Evolutionary conservation across 1,140 invertebrate species (phyloP).

Genomic region (Drosophila nebulosa): DNA sequence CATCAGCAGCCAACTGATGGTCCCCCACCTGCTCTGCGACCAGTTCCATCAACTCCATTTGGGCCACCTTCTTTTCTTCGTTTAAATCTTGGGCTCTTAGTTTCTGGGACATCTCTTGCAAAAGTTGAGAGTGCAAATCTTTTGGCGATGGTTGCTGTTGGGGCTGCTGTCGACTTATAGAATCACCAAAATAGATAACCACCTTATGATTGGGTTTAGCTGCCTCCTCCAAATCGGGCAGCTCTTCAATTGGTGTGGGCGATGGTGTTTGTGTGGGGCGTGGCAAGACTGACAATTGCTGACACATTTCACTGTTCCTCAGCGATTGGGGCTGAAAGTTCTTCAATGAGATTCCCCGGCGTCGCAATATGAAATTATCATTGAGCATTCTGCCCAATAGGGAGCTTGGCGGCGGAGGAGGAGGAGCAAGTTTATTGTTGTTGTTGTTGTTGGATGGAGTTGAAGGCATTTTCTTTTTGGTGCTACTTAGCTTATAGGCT

Average conservation of each 20-base stretch:
- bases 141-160: slow-evolving; percentile 26
- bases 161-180: slow-evolving; percentile 81
- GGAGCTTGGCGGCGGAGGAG: slow-evolving; percentile 45
- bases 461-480: slow-evolving; percentile 55
- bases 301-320: slow-evolving; percentile 76
- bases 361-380: slow-evolving; percentile 81
- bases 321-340: slow-evolving; percentile 76
- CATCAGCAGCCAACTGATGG: slow-evolving; percentile 75
- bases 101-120: slow-evolving; percentile 72
- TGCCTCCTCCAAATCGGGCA: slow-evolving; percentile 53
- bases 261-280: slow-evolving; percentile 63
- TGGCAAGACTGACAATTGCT: slow-evolving; percentile 44
- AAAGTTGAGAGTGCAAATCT: slow-evolving; percentile 57
- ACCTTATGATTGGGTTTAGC: slow-evolving; percentile 83
- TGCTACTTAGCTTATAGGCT: slow-evolving; percentile 54
- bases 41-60: not conserved
- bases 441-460: not conserved
- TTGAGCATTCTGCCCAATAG: slow-evolving; percentile 72
- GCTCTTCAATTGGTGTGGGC: slow-evolving; percentile 68
- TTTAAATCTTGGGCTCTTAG: slow-evolving; percentile 40
- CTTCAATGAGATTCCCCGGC: slow-evolving; percentile 70
- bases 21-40: not conserved
- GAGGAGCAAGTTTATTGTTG: too few relatives aligned
- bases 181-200: slow-evolving; percentile 87
- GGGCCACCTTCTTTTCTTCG: not conserved